Evolutionary conservation across 1,140 invertebrate species (phyloP).

Genomic region (Drosophila bocki): DNA sequence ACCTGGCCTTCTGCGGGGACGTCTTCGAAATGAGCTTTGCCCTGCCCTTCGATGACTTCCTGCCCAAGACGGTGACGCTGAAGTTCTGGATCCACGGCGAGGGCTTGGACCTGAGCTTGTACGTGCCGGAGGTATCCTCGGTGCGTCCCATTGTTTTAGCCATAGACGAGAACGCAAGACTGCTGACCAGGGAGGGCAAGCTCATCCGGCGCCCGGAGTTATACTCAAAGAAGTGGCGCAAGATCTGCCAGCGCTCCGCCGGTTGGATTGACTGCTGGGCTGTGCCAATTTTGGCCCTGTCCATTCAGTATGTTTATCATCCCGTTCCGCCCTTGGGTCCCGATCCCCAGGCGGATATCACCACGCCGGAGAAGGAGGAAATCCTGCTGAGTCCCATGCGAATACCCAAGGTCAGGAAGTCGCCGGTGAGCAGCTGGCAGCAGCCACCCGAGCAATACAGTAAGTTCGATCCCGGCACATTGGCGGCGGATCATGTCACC

Average conservation of each 20-base stretch:
- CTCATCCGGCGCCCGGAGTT: slow-evolving; percentile 87
- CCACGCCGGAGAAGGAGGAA: slow-evolving; percentile 97
- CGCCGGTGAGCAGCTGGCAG: slow-evolving; percentile 89
- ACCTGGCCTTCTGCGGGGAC: slow-evolving; percentile 97
- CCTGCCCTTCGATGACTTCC: slow-evolving; percentile 96
- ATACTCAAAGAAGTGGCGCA: slow-evolving; percentile 93
- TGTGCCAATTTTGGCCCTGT: slow-evolving; percentile 96
- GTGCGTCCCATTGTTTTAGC: slow-evolving; percentile 92
- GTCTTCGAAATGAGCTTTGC: slow-evolving; percentile 96
- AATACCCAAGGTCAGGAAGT: slow-evolving; percentile 92
- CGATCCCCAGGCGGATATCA: slow-evolving; percentile 94
- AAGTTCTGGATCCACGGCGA: slow-evolving; percentile 98
- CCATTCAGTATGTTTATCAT: slow-evolving; percentile 96
- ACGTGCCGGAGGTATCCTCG: slow-evolving; percentile 96
- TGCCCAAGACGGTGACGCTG: slow-evolving; percentile 94
- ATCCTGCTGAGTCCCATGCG: slow-evolving; percentile 95
- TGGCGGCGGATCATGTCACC: slow-evolving; percentile 94
- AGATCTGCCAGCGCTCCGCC: slow-evolving; percentile 90
- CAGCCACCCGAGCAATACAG: slow-evolving; percentile 86
- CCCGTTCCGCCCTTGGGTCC: slow-evolving; percentile 94
- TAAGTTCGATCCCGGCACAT: slow-evolving; percentile 94
- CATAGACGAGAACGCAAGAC: slow-evolving; percentile 95
- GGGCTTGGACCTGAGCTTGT: slow-evolving; percentile 94
- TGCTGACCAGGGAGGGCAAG: slow-evolving; percentile 91
- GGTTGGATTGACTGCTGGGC: slow-evolving; percentile 99